Conservation (phyloP, 2,113 vertebrate genomes). For the Natator depressus region DNA sequence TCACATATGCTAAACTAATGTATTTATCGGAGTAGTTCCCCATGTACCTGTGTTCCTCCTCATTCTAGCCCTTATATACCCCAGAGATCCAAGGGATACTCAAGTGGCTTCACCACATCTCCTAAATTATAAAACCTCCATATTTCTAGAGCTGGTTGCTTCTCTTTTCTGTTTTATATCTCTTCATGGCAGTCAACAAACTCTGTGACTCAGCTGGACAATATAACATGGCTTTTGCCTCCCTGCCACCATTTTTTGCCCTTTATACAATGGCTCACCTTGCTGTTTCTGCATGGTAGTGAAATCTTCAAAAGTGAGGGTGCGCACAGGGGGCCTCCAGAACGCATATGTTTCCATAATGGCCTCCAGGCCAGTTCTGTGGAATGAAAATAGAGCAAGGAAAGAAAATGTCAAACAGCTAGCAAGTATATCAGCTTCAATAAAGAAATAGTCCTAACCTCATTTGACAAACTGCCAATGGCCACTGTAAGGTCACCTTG, state of each 20-base stretch:
- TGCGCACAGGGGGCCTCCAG: slow-evolving; percentile 98
- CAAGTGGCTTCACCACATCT: fast-evolving
- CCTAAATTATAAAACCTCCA: fast-evolving
- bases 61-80: not conserved
- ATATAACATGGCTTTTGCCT: not conserved
- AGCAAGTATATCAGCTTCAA: not conserved
- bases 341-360: slow-evolving; percentile 99
- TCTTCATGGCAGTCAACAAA: not conserved
- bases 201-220: not conserved
- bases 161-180: not conserved
- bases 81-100: not conserved
- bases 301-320: slow-evolving; percentile 98
- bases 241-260: not conserved
- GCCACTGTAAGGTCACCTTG: not conserved
- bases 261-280: slow-evolving; percentile 80
- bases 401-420: not conserved
- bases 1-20: not conserved
- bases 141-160: not conserved
- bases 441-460: not conserved
- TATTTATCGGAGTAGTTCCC: not conserved
- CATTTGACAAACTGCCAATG: not conserved
- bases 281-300: slow-evolving; percentile 99
- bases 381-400: slow-evolving; percentile 35
- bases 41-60: not conserved
- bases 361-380: slow-evolving; percentile 96